Percentiles rank a stretch among this genome's conserved stretches.
Evolutionary conservation across 1,140 invertebrate species (phyloP).

Genomic region (Notospermus geniculatus): DNA sequence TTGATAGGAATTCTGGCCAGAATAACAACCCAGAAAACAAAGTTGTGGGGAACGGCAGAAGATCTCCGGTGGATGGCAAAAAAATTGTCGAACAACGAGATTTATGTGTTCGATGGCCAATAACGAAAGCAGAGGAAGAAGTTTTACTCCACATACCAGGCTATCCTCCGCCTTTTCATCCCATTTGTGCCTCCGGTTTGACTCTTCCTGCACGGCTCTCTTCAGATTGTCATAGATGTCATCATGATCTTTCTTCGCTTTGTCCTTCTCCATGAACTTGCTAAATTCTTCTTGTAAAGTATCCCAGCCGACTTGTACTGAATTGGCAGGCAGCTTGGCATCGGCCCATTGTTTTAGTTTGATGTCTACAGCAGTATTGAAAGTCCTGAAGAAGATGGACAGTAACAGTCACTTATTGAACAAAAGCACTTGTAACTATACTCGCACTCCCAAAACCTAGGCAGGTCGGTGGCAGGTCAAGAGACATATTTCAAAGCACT

Average conservation of each 20-base stretch:
- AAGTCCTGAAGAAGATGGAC: slow-evolving; percentile 65
- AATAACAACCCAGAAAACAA: no score
- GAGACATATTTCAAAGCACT: no score
- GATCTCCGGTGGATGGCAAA: no score
- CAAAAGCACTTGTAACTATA: not conserved
- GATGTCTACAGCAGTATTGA: slow-evolving; percentile 96
- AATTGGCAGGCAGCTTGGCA: slow-evolving; percentile 77
- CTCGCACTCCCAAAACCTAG: no score
- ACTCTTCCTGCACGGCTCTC: slow-evolving; percentile 80
- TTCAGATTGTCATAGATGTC: slow-evolving; percentile 90
- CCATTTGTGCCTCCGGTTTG: slow-evolving; percentile 84
- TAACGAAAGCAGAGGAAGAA: not conserved
- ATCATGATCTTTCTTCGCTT: slow-evolving; percentile 74
- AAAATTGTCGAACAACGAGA: no score
- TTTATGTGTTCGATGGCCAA: not conserved
- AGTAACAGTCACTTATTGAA: slow-evolving; percentile 3
- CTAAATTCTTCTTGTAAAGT: slow-evolving; percentile 83
- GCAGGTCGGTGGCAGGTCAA: no score
- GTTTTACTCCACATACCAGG: slow-evolving; percentile 49
- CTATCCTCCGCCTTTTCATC: slow-evolving; percentile 77
- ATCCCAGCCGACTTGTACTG: slow-evolving; percentile 82
- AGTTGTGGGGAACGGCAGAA: no score
- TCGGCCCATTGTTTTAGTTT: slow-evolving; percentile 95
- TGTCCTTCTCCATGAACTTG: slow-evolving; percentile 73
- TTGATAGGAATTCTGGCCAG: no score